phyloP scores from a whole-genome alignment of 30 jellyfish, hydroid and myxozoan species.

The Rhopilema esculentum region DNA sequence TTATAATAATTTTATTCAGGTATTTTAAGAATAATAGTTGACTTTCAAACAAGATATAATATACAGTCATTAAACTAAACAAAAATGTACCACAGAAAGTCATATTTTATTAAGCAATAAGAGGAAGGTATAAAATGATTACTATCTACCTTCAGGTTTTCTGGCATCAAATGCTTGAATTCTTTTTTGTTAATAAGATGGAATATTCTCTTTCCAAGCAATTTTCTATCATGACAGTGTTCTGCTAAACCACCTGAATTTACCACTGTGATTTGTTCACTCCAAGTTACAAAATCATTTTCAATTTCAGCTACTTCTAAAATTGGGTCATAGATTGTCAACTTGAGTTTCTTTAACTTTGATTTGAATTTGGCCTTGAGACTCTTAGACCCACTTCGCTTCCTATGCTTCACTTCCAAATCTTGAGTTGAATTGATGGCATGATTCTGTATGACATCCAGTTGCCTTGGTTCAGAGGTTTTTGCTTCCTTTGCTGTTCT shows the following conservation, averaged over 20 bases:
- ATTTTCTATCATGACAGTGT: constrained; percentile 51
- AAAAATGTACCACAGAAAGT: no score
- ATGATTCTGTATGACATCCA: constrained; percentile 52
- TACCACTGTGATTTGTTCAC: neutral
- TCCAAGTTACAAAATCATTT: constrained; percentile 28
- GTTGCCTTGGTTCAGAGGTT: neutral
- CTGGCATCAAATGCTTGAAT: constrained; percentile 87
- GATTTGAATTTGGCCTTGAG: neutral
- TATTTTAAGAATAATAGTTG: no score
- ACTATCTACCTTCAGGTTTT: constrained; percentile 65
- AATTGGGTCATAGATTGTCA: constrained; percentile 18
- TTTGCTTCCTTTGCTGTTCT: neutral
- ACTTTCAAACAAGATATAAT: no score
- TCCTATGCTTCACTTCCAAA: neutral
- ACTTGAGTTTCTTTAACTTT: constrained; percentile 7
- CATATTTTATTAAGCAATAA: no score
- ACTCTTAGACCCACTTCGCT: neutral
- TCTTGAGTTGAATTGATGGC: constrained; percentile 77
- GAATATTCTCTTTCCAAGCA: constrained; percentile 74
- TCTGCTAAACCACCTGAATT: constrained; percentile 65
- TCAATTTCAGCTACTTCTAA: constrained; percentile 29
- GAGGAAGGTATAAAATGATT: neutral
- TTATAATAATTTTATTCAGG: no score
- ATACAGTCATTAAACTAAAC: no score
- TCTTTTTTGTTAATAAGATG: constrained; percentile 77